phyloP scores from a whole-genome alignment of 2,888 invertebrate species.

The Drosophila nr. perissopoda region DNA sequence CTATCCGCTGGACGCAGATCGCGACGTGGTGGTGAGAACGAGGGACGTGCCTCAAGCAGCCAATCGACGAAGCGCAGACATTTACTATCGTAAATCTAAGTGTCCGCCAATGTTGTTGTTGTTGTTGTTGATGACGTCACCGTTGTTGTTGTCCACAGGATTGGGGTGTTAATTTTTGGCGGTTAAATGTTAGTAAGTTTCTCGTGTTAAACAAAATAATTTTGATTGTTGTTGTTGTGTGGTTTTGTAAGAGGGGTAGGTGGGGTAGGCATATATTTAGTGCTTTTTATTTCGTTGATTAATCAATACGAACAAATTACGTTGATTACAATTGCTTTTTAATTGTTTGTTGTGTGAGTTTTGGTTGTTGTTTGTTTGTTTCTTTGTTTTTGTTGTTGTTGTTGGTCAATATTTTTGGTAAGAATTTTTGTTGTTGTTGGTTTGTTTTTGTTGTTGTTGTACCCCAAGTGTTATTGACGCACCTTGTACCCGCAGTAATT shows the following conservation, averaged over 20 bases:
- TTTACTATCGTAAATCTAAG: conserved; percentile 85
- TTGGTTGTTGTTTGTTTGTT: conserved; percentile 40
- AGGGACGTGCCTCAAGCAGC: conserved; percentile 84
- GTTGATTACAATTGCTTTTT: conserved; percentile 72
- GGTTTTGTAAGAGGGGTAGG: conserved; percentile 30
- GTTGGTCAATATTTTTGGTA: conserved; percentile 65
- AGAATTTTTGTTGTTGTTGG: conserved; percentile 25
- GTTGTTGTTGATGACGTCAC: conserved; percentile 25
- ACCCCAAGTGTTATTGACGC: conserved; percentile 76
- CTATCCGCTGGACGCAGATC: conserved; percentile 83
- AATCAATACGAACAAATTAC: conserved; percentile 72
- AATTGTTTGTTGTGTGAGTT: conserved; percentile 65
- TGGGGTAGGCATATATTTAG: conserved; percentile 73
- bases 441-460: conserved; percentile 36
- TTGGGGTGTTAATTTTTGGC: conserved; percentile 71
- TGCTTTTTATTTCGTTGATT: conserved; percentile 82
- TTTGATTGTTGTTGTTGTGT: conserved; percentile 27
- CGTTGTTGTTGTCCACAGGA: conserved; percentile 34
- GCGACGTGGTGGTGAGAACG: conserved; percentile 84
- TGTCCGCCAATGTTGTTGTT: conserved; percentile 1
- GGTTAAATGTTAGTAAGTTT: conserved; percentile 80
- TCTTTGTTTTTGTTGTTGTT: conserved; percentile 48
- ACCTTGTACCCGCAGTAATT: conserved; percentile 69
- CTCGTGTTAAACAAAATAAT: conserved; percentile 71
- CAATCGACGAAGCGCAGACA: conserved; percentile 85